Percentiles rank a stretch among this genome's conserved stretches.
Conservation (phyloP, 1,140 invertebrate species). For the Drosophila arizonae region DNA sequence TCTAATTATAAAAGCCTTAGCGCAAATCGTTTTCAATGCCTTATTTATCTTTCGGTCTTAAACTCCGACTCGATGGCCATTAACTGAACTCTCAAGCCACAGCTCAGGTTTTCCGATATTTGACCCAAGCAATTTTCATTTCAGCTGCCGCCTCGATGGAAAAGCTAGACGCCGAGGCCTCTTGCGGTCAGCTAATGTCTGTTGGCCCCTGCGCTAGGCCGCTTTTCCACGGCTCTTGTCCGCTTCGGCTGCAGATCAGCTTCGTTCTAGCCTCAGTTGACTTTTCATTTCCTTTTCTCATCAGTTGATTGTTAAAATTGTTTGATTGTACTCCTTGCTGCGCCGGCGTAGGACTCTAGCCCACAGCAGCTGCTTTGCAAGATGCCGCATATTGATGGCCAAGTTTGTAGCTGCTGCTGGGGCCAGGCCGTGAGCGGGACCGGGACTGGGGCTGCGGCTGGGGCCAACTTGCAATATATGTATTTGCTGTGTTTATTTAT, state of each 20-base stretch:
- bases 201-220: slow-evolving; percentile 6
- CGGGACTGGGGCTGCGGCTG: neutral
- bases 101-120: slow-evolving; percentile 42
- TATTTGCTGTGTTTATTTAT: slow-evolving; percentile 70
- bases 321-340: slow-evolving; percentile 45
- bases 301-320: slow-evolving; percentile 78
- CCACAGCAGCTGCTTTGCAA: slow-evolving; percentile 56
- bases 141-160: slow-evolving; percentile 51
- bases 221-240: slow-evolving; percentile 50
- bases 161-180: slow-evolving; percentile 27
- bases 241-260: slow-evolving; percentile 8
- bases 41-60: slow-evolving; percentile 16
- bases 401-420: slow-evolving; percentile 15
- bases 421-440: no score
- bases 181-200: slow-evolving; percentile 54
- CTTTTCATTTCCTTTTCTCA: slow-evolving; percentile 80
- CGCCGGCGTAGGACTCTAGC: slow-evolving; percentile 31
- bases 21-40: slow-evolving; percentile 8
- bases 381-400: slow-evolving; percentile 44
- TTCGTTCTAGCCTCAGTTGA: slow-evolving; percentile 56
- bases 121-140: slow-evolving; percentile 60
- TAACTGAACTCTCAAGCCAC: slow-evolving; percentile 1
- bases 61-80: slow-evolving; percentile 15
- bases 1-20: slow-evolving; percentile 15
- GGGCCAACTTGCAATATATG: slow-evolving; percentile 54